Evolutionary conservation across 2,888 invertebrate genomes (phyloP).

Genomic region (Pegoplata infirma): DNA sequence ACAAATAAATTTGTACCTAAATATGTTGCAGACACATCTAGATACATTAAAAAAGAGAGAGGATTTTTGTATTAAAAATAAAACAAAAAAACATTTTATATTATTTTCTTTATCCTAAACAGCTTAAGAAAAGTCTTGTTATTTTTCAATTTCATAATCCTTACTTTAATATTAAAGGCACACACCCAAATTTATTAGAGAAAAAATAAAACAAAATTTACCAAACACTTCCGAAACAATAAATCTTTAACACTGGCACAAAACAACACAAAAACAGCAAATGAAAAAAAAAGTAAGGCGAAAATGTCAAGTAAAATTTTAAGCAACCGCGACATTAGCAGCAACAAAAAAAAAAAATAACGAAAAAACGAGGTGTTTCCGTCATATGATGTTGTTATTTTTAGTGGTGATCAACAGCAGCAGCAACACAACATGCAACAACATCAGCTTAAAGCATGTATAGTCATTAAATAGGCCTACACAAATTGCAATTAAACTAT

Average conservation of each 20-base stretch:
- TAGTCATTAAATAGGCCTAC: slow-evolving; percentile 47
- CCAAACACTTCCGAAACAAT: slow-evolving; percentile 59
- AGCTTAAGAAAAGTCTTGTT: no score
- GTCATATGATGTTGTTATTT: slow-evolving; percentile 39
- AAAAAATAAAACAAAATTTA: slow-evolving; percentile 26
- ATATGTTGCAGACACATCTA: no score
- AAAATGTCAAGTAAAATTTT: slow-evolving; percentile 20
- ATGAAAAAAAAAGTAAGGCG: slow-evolving; percentile 7
- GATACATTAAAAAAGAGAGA: no score
- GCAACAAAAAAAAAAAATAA: slow-evolving; percentile 7
- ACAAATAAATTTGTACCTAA: no score
- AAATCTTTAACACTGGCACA: slow-evolving; percentile 31
- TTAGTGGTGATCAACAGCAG: slow-evolving; percentile 5
- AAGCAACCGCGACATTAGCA: not conserved
- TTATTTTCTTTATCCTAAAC: no score
- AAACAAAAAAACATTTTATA: no score
- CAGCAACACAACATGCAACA: slow-evolving; percentile 5
- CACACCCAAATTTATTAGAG: no score
- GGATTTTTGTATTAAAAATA: no score
- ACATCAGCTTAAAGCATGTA: not conserved
- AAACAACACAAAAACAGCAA: not conserved
- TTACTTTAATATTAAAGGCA: not conserved
- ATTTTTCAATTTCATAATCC: not conserved
- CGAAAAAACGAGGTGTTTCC: slow-evolving; percentile 61
- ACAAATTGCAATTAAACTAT: slow-evolving; percentile 45